These are phyloP conservation scores for Anagrus nilaparvatae DNA, from an alignment of 1,140 invertebrate genomes.

Conservation along the genomic window DNA sequence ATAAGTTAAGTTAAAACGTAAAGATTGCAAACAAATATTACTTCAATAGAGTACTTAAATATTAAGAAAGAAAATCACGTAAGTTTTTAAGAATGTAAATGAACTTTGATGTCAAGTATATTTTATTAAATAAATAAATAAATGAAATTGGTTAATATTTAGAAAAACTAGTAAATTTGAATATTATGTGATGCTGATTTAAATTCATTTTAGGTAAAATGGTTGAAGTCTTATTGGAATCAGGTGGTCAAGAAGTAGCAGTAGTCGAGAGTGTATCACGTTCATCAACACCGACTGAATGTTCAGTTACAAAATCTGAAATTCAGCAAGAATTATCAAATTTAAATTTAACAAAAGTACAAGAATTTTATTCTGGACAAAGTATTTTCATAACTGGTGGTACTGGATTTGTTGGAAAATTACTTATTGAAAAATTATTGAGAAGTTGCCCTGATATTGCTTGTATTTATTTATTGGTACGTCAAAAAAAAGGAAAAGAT, in stretches of 20 bases:
- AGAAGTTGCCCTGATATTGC: conserved; percentile 62
- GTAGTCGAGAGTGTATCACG: conserved; percentile 28
- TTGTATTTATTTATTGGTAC: conserved; percentile 66
- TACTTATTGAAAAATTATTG: conserved; percentile 72
- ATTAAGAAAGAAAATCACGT: too few species aligned
- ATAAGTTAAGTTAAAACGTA: too few species aligned
- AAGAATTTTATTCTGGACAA: conserved; percentile 57
- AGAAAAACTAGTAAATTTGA: too few species aligned
- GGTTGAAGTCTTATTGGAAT: conserved; percentile 38
- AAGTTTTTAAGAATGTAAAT: too few species aligned
- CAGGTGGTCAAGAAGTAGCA: conserved; percentile 35
- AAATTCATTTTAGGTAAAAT: conserved; percentile 27
- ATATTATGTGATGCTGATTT: too few species aligned
- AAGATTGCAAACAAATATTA: too few species aligned
- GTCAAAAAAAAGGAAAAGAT: conserved; percentile 68
- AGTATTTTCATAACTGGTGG: conserved; percentile 67
- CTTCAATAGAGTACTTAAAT: too few species aligned
- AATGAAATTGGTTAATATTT: too few species aligned
- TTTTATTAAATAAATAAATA: too few species aligned
- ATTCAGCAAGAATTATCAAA: too few species aligned
- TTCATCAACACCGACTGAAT: conserved; percentile 27
- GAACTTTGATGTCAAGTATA: too few species aligned
- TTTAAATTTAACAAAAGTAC: conserved; percentile 35
- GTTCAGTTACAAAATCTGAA: too few species aligned
- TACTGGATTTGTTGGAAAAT: conserved; percentile 74